Conservation (phyloP, 2,113 vertebrate genomes). For the Anser cygnoides region DNA sequence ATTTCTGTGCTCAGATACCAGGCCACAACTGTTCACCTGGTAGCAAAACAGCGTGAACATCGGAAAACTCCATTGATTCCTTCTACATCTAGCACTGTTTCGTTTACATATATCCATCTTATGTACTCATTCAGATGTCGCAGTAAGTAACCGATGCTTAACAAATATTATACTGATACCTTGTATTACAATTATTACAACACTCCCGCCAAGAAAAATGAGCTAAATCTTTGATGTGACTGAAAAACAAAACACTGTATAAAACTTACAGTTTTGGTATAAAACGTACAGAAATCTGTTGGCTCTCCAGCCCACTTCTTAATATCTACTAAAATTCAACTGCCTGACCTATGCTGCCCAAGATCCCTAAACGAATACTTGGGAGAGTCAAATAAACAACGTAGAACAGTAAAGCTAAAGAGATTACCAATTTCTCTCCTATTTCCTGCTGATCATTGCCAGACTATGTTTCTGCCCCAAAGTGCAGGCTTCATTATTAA, state of each 20-base stretch:
- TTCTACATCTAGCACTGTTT: not conserved
- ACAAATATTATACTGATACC: not conserved
- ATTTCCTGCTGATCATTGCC: constrained; percentile 72
- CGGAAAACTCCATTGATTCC: not conserved
- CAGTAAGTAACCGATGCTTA: not conserved
- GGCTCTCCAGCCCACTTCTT: not conserved
- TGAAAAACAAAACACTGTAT: not conserved
- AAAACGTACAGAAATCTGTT: not conserved
- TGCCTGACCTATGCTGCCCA: constrained; percentile 1
- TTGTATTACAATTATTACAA: not conserved
- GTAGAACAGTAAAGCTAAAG: constrained; percentile 65
- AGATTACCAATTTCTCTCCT: constrained; percentile 68
- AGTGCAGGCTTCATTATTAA: constrained; percentile 71
- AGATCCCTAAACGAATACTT: constrained; percentile 46
- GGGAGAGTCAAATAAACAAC: constrained; percentile 35
- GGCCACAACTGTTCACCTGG: not conserved
- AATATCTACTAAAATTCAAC: constrained; percentile 20
- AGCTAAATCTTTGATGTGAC: not conserved
- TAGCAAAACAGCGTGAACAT: not conserved
- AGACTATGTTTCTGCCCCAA: constrained; percentile 67
- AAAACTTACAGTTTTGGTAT: not conserved
- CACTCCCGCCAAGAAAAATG: not conserved
- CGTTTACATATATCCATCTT: not conserved
- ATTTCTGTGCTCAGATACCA: not conserved
- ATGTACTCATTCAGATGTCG: not conserved